Base-by-base conservation (phyloP, 2,888 invertebrate species). In the Cantharis rufa region DNA sequence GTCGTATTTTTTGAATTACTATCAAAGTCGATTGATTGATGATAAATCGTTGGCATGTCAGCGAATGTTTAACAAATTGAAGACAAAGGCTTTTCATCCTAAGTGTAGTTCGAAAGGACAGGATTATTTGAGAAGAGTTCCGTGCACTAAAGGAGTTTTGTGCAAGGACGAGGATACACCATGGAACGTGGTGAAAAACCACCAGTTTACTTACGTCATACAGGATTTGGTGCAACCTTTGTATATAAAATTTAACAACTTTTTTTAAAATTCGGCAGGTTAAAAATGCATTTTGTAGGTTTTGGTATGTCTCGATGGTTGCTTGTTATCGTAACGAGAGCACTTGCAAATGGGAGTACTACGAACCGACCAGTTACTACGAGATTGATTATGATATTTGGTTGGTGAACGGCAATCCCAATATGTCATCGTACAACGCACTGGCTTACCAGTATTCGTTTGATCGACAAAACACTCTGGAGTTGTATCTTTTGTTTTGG, bases 321-420 rank as follows among this genome's bases (percentile, higher is more conserved):
- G 94, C 98, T 21, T 99, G 98, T 88, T 95, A 95, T 86, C 91
- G 95, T 79, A 93, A 97, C 86, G 92, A 91, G 76, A 91, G 91
- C 4, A 93, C 93, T 1, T 98, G 97, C 85, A 91, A 93, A 78
- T 98, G 97, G 97, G 94, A 94, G 82, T 92, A 96, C 83, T 94
- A 94, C 79, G 89, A 91, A 79, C 90, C 91, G 11, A 81, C 80
- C 27, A 70, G 76, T 28, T 81, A 85, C 15, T 85, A 84, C 71
- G 88, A 91, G 71, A 88, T 96, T 13, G 89, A 93, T 71, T 99
- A 98, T 88, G 96, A 99, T 87, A 94, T 99, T 82, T 97, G 97
- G 95, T 91, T 99, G 69, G 98, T 98, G 9, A 99, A 99, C 89
- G 98, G 98, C 24, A 96, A 96, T 88, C 99, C 99, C 0, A 96